A percentile compares a stretch with the other conserved stretches of the same genome.
Conservation (phyloP, 2,797 vertebrate genomes). For the Rousettus madagascariensis region DNA sequence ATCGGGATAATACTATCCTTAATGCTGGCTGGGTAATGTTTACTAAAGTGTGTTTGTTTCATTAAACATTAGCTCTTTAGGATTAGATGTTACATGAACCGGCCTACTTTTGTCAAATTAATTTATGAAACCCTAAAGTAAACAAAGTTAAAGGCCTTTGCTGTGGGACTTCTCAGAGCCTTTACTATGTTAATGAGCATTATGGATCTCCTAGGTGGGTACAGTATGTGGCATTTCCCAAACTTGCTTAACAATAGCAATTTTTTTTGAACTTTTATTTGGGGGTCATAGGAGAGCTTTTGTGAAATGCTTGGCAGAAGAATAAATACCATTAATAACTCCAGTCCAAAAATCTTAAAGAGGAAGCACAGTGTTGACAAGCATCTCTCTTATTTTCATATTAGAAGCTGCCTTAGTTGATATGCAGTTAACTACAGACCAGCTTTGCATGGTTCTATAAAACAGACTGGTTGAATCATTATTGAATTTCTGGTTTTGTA, state of each 20-base stretch:
- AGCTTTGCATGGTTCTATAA: background rate
- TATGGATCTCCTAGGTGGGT: background rate
- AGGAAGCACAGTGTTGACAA: slow-evolving; percentile 25
- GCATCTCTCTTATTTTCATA: slow-evolving; percentile 15
- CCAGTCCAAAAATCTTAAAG: background rate
- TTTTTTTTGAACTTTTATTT: background rate
- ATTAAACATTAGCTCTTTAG: slow-evolving; percentile 67
- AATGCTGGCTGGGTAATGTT: slow-evolving; percentile 43
- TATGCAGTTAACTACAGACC: background rate
- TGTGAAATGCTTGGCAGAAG: slow-evolving; percentile 16
- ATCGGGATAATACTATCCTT: slow-evolving; percentile 61
- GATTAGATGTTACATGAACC: slow-evolving; percentile 67
- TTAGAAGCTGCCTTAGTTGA: background rate
- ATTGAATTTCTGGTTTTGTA: background rate
- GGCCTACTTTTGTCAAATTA: slow-evolving; percentile 52
- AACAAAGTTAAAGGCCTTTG: slow-evolving; percentile 48
- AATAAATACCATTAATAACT: slow-evolving; percentile 12
- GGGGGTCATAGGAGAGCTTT: background rate
- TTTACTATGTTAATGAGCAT: slow-evolving; percentile 34
- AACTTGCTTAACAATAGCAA: background rate
- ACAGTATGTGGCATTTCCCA: background rate
- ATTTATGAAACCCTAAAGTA: slow-evolving; percentile 61
- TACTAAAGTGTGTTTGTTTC: slow-evolving; percentile 64
- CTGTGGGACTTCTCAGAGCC: slow-evolving; percentile 34
- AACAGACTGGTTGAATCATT: background rate